Base-by-base conservation (phyloP, 2,113 vertebrate species). In the Dipodomys stephensi region DNA sequence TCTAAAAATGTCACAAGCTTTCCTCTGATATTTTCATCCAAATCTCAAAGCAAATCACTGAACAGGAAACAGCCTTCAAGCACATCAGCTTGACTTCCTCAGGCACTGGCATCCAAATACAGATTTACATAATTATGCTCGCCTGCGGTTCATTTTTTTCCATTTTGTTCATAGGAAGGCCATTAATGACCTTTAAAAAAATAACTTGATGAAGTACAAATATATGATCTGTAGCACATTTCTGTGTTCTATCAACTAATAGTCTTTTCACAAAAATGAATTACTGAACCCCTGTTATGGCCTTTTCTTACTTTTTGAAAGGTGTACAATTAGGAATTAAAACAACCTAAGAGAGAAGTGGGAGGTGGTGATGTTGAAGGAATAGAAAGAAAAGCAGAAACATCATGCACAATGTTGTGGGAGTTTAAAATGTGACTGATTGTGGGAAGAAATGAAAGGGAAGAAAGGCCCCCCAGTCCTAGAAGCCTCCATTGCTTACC, bases 21-120 rank as follows among this genome's bases (percentile, higher is more conserved):
- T 92, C 46, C 78, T 96, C 91, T 94, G 72, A 87, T 95, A 95
- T 91, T 95, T 94, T 92, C 23, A 91, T 93, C 72, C 32, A 74
- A 83, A 49, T 92, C 80, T 83, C 87, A 94, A 92, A 96, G 60
- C 57, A 96, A 96, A 35, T 87, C 83, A 95, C 62, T 95, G 93
- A 96, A 79, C 16, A 94, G 72, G 83, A 96, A 96, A 94, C 4
- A 94, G 84, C 13, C 53, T 96, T 89, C 39, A 77, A 91, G 80
- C 64, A 67, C 69, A 67, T 84, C 49, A 11, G 46, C 53, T 92
- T 95, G 93, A 94, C 76, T 81, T 83, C 83, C 46, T 95, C 72
- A 95, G 73, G 83, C 73, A 83, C 3, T 81, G 72, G 80, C 87
- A 93, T 91, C 73, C 80, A 91, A 92, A 87, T 81, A 84, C 35